Evolutionary conservation across 2,797 vertebrate species (phyloP).

Genomic region (Tokudaia tokunoshimensis): DNA sequence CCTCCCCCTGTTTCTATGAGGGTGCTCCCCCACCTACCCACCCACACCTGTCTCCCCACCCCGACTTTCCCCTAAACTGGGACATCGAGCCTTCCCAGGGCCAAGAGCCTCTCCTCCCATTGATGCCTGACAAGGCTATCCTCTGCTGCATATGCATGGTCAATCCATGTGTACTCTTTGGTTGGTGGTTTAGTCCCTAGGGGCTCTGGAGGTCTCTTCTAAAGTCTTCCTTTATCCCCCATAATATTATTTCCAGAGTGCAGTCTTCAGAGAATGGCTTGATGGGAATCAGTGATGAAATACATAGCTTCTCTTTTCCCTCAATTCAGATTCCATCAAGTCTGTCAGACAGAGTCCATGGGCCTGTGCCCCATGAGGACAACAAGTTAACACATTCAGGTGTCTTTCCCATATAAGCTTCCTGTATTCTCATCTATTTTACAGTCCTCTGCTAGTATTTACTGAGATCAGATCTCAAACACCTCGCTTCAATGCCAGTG

Average conservation of each 20-base stretch:
- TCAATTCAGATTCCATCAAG: background rate
- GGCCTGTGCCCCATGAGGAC: no score
- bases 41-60: no score
- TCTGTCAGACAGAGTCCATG: background rate
- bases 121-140: no score
- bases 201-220: background rate
- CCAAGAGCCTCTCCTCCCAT: no score
- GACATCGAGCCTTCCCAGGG: no score
- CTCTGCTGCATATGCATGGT: no score
- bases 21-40: no score
- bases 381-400: background rate
- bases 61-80: no score
- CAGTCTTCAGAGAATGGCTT: background rate
- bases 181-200: no score
- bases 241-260: background rate
- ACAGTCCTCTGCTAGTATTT: background rate
- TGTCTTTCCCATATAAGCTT: accelerated
- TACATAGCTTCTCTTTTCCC: background rate
- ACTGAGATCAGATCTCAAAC: background rate
- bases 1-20: no score
- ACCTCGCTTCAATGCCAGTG: background rate
- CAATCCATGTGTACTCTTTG: no score
- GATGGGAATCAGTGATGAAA: background rate
- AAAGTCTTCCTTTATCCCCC: background rate
- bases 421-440: accelerated